Evolutionary conservation across 2,888 invertebrate species (phyloP).

Genomic region (Sipha maydis): DNA sequence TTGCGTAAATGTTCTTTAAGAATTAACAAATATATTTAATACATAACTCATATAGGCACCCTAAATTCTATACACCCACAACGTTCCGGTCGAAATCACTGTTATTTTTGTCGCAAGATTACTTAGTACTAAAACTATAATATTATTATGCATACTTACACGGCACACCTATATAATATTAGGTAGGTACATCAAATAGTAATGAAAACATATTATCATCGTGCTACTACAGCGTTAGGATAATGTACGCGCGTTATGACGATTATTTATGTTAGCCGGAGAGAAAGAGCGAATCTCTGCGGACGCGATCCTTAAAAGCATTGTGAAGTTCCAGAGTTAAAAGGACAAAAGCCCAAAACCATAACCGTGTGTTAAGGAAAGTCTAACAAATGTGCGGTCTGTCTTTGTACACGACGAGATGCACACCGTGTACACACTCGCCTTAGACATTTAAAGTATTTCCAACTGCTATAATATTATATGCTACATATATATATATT

Average conservation of each 20-base stretch:
- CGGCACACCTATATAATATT: not conserved
- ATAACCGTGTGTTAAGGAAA: conserved; percentile 9
- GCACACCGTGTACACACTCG: not conserved
- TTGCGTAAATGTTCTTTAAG: too few relatives aligned
- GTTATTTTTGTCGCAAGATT: not conserved
- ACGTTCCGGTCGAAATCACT: not conserved
- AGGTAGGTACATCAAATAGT: not conserved
- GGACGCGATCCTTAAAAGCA: conserved; percentile 36
- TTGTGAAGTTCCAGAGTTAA: conserved; percentile 26
- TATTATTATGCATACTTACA: not conserved
- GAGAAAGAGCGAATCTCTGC: conserved; percentile 27
- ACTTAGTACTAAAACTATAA: not conserved
- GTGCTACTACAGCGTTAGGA: not conserved
- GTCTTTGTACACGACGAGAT: not conserved
- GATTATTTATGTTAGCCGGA: conserved; percentile 15
- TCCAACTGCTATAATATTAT: conserved; percentile 7
- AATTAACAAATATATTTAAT: too few relatives aligned
- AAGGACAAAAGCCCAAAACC: conserved; percentile 47
- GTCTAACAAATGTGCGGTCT: conserved; percentile 34
- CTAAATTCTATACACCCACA: too few relatives aligned
- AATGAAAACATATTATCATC: not conserved
- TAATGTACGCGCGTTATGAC: conserved; percentile 26
- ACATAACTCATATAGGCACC: too few relatives aligned
- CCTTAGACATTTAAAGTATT: conserved; percentile 49
- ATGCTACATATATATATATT: not conserved